These are phyloP conservation scores for Hirtodrosophila alboralis DNA, from an alignment of 2,888 invertebrate genomes.

Conservation along the genomic window DNA sequence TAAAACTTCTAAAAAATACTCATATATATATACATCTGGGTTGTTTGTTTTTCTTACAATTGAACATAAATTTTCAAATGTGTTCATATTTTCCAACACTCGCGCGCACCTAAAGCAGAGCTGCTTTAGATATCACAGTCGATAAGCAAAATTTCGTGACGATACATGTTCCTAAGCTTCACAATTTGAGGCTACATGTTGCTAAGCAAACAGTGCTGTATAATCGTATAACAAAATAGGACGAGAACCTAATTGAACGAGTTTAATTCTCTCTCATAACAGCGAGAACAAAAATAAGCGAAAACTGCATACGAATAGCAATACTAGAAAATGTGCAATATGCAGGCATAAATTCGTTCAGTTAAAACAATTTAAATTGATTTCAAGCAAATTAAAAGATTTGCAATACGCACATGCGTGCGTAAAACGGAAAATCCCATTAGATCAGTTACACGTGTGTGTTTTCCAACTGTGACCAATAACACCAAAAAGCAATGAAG, in stretches of 20 bases:
- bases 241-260: constrained; percentile 29
- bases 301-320: constrained; percentile 34
- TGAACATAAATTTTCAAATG: not conserved
- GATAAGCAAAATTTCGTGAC: constrained; percentile 3
- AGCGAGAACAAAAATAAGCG: constrained; percentile 42
- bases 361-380: constrained; percentile 25
- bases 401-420: constrained; percentile 30
- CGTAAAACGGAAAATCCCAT: constrained; percentile 11
- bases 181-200: constrained; percentile 5
- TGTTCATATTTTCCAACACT: not conserved
- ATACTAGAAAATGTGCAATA: constrained; percentile 64
- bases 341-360: constrained; percentile 54
- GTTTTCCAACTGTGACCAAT: constrained; percentile 3
- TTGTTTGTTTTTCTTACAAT: not conserved
- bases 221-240: not conserved
- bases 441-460: constrained; percentile 5
- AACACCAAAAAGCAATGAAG: constrained; percentile 43
- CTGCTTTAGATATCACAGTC: constrained; percentile 3
- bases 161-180: constrained; percentile 1
- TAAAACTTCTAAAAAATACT: constrained; percentile 64
- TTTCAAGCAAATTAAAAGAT: constrained; percentile 11
- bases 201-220: constrained; percentile 27
- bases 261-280: constrained; percentile 20
- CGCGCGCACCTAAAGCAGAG: not conserved
- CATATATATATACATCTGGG: constrained; percentile 4